phyloP scores from a whole-genome alignment of 2,797 vertebrate species.

The Centropyge bicolor region DNA sequence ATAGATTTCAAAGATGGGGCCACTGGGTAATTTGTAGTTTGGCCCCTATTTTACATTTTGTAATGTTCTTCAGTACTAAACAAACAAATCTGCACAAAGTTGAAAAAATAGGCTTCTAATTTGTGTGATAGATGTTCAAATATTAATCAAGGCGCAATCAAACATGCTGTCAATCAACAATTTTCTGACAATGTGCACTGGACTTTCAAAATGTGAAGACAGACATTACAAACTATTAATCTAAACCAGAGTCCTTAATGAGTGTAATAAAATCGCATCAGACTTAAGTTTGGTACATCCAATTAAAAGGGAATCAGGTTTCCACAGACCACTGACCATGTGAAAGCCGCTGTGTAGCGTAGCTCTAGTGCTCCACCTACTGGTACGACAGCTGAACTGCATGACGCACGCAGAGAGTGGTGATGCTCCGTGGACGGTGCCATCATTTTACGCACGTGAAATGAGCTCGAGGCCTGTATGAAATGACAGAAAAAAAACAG shows the following conservation, averaged over 20 bases:
- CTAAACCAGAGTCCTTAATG: neutral
- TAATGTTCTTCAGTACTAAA: too few species aligned
- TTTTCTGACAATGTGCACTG: too few species aligned
- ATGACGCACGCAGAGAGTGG: neutral
- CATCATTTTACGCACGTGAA: constrained; percentile 32
- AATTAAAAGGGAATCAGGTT: neutral
- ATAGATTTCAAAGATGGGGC: too few species aligned
- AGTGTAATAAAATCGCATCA: neutral
- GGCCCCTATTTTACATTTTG: too few species aligned
- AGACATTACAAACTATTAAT: neutral
- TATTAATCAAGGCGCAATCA: too few species aligned
- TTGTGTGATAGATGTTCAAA: too few species aligned
- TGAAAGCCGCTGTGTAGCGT: neutral
- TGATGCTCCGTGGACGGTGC: constrained; percentile 60
- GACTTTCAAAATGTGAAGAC: too few species aligned
- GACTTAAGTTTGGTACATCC: neutral
- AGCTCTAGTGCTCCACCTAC: neutral
- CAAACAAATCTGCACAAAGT: too few species aligned
- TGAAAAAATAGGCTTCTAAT: too few species aligned
- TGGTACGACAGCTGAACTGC: neutral
- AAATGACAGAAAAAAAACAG: neutral
- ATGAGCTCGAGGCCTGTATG: neutral
- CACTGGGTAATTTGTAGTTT: too few species aligned
- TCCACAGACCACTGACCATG: neutral
- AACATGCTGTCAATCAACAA: too few species aligned